Conservation (phyloP, 1,140 invertebrate genomes). For the Thaumatotibia leucotreta region DNA sequence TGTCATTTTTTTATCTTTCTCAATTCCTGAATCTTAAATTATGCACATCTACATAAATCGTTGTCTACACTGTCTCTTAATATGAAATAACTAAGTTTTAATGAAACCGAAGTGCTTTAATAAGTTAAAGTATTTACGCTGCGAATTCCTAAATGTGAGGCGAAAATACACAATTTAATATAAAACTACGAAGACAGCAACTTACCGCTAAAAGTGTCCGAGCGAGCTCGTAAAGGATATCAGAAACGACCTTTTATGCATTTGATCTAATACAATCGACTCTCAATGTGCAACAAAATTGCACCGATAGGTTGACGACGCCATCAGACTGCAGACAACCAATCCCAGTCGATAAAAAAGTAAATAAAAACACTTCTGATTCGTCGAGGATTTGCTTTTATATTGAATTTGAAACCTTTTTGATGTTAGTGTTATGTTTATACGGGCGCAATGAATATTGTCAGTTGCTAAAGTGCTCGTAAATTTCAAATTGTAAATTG, state of each 20-base stretch:
- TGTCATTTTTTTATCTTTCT: too few species aligned
- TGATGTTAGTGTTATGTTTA: slow-evolving; percentile 43
- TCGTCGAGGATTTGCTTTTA: slow-evolving; percentile 45
- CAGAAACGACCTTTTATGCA: slow-evolving; percentile 10
- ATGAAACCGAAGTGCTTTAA: too few species aligned
- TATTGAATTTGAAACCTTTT: slow-evolving; percentile 51
- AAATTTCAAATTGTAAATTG: not conserved
- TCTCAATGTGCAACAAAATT: slow-evolving; percentile 11
- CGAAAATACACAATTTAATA: not conserved
- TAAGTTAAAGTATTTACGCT: too few species aligned
- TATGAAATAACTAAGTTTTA: too few species aligned
- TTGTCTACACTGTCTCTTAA: too few species aligned
- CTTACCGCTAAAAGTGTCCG: not conserved
- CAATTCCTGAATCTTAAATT: too few species aligned
- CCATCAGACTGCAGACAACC: slow-evolving; percentile 29
- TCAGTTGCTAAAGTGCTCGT: not conserved
- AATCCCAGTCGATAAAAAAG: slow-evolving; percentile 38
- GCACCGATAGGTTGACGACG: slow-evolving; percentile 25
- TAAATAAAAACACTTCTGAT: slow-evolving; percentile 51
- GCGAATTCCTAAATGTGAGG: too few species aligned
- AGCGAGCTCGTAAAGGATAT: slow-evolving; percentile 1
- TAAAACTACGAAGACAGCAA: not conserved
- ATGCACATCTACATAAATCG: too few species aligned
- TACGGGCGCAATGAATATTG: slow-evolving; percentile 36
- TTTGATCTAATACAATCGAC: slow-evolving; percentile 13